Evolutionary conservation across 2,888 invertebrate genomes (phyloP), one percentile per base, ranked within the genome.

Genomic region (Trilocha varians): DNA sequence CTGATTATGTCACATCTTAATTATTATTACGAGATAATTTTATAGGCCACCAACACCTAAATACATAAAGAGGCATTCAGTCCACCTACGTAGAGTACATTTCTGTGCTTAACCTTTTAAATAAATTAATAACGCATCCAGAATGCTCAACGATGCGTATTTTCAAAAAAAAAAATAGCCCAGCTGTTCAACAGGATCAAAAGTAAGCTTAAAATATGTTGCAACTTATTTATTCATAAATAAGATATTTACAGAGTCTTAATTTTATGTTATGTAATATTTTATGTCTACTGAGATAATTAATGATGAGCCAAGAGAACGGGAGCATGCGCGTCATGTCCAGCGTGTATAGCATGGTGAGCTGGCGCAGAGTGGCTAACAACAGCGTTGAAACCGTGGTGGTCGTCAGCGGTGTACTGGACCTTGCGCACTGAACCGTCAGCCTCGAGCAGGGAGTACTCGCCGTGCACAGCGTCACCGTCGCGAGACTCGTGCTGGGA

Each of bases 401-500:
- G 56, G 34, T 65, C 55, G 49, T 65, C 83, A 16, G 84, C 86
- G 50, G 70, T 66, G 64, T 87, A 87, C 52, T 84, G 74, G 5
- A 87, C 87, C 25, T 74, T 75, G 50, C 85, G 72, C 49, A 84
- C 55, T 51, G 79, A 78, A 48, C 87, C 86, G 44, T 80, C 85
- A 15, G 87, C 74, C 56, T 87, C 83, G 55, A 84, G 80, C 45
- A 87, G 68, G 32, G 76, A 78, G 66, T 89, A 89, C 54, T 84
- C 52, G 14, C 89, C 89, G 53, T 84, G 78, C 43, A 89, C 88
- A 14, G 71, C 75, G 55, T 88, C 80, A 4, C 88, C 88, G 67
- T 84, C 79, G 41, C 78, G 71, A 48, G 68, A 63, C 65, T 87
- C 87, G 38, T 74, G 63, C 57, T 80, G 80, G 46, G 56, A 60